These are phyloP conservation scores for Sebastiscus albofasciatus DNA, from an alignment of 2,797 vertebrate genomes.

Conservation along the genomic window DNA sequence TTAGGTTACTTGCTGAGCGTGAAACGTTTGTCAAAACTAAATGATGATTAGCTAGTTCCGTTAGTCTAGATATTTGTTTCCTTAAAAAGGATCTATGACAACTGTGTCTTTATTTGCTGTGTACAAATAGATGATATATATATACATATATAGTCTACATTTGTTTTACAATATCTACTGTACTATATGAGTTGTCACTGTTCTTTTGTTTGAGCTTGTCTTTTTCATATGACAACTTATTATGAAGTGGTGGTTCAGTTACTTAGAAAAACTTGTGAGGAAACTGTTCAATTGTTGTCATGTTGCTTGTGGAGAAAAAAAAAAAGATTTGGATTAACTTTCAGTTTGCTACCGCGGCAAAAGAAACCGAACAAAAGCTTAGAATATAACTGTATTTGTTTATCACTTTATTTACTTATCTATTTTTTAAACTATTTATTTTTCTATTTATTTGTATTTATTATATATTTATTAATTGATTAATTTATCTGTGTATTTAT, in stretches of 20 bases:
- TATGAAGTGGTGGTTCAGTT: conserved; percentile 99
- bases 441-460: conserved; percentile 90
- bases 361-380: conserved; percentile 91
- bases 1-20: conserved; percentile 96
- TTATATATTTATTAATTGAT: conserved; percentile 82
- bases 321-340: conserved; percentile 89
- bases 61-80: conserved; percentile 99
- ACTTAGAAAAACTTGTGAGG: conserved; percentile 99
- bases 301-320: conserved; percentile 97
- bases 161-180: conserved; percentile 99
- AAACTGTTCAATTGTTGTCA: conserved; percentile 99
- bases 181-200: conserved; percentile 99
- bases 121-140: conserved; percentile 99
- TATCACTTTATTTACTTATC: conserved; percentile 81
- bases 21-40: conserved; percentile 99
- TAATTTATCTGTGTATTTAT: conserved; percentile 88
- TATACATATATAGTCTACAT: conserved; percentile 98
- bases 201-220: conserved; percentile 99
- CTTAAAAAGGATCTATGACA: conserved; percentile 99
- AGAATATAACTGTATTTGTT: conserved; percentile 84
- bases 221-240: conserved; percentile 99
- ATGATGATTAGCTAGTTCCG: conserved; percentile 99
- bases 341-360: conserved; percentile 96
- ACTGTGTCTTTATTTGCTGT: conserved; percentile 99
- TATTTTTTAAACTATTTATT: conserved; percentile 89